Percentiles rank a stretch among this genome's conserved stretches.
Evolutionary conservation across 30 jellyfish, hydroid and myxozoan species (phyloP).

Genomic region (Cassiopea xamachana): DNA sequence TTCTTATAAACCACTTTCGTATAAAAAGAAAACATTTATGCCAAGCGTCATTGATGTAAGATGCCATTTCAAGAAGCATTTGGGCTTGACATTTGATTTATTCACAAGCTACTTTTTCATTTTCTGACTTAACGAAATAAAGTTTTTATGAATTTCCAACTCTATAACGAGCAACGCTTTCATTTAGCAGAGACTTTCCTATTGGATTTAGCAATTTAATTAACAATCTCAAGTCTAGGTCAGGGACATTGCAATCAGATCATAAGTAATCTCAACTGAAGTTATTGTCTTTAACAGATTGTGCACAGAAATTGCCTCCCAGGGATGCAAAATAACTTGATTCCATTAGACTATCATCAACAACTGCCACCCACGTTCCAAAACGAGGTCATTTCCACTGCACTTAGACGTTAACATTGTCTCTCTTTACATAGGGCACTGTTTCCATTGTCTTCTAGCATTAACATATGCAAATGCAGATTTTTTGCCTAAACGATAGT

Average conservation of each 20-base stretch:
- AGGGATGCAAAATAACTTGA: slow-evolving; percentile 41
- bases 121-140: too few species aligned
- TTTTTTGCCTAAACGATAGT: too few species aligned
- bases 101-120: too few species aligned
- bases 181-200: background rate
- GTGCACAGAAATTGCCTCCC: background rate
- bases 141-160: too few species aligned
- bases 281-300: background rate
- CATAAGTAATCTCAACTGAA: slow-evolving; percentile 1
- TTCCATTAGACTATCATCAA: slow-evolving; percentile 9
- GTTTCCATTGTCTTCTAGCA: background rate
- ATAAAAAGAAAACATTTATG: too few species aligned
- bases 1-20: too few species aligned
- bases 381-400: slow-evolving; percentile 62
- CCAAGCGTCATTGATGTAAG: too few species aligned
- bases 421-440: background rate
- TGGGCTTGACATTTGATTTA: too few species aligned
- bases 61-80: too few species aligned
- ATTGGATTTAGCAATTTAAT: background rate
- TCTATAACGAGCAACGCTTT: background rate
- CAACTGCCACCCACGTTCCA: slow-evolving; percentile 56
- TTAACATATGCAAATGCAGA: background rate
- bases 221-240: slow-evolving; percentile 13
- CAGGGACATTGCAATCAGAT: slow-evolving; percentile 15
- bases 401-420: background rate